Conservation (phyloP, 2,113 vertebrate species). For the Riparia riparia region DNA sequence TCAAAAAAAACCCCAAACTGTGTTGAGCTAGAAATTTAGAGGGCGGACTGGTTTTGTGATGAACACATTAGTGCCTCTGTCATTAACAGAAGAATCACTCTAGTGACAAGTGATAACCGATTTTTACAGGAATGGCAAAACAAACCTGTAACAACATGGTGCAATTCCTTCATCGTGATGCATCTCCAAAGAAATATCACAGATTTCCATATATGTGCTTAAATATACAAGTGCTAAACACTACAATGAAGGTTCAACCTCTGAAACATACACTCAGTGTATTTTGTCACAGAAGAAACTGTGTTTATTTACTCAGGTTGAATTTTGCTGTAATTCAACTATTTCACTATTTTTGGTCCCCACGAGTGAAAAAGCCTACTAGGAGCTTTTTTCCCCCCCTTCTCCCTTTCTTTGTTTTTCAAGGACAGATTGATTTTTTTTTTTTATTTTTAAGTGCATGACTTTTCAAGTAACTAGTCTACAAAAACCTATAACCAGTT, state of each 20-base stretch:
- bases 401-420: not conserved
- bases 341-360: constrained; percentile 18
- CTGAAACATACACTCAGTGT: not conserved
- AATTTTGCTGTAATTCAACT: not conserved
- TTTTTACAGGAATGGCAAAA: not conserved
- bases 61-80: not conserved
- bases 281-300: not conserved
- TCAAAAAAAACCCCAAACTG: not conserved
- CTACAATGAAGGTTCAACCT: not conserved
- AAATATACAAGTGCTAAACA: not conserved
- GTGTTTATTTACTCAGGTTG: not conserved
- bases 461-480: constrained; percentile 27
- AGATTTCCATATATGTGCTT: not conserved
- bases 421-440: not conserved
- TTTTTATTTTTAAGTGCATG: constrained; percentile 26
- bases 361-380: not conserved
- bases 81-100: not conserved
- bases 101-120: not conserved
- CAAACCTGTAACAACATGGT: not conserved
- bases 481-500: not conserved
- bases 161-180: not conserved
- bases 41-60: not conserved
- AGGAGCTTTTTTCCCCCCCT: not conserved
- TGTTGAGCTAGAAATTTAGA: not conserved
- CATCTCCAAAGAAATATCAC: not conserved